phyloP scores from a whole-genome alignment of 2,888 invertebrate genomes.

The Arrhopalites spinosus region DNA sequence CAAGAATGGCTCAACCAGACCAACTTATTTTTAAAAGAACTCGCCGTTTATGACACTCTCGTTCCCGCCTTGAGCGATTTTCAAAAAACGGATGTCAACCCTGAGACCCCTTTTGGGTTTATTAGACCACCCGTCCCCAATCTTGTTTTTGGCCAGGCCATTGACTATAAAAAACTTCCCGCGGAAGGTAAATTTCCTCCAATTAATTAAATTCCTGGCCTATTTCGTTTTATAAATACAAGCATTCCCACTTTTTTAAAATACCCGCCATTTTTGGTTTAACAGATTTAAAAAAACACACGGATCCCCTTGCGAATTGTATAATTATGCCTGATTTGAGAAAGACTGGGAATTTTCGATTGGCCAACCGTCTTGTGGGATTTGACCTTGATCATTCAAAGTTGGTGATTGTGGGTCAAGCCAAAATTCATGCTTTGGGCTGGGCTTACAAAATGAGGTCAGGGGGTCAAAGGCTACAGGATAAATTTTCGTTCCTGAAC shows the following conservation, averaged over 20 bases:
- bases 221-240: neutral
- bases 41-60: slow-evolving; percentile 34
- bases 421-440: slow-evolving; percentile 17
- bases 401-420: slow-evolving; percentile 22
- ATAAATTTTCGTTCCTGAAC: slow-evolving; percentile 21
- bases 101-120: neutral
- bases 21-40: slow-evolving; percentile 46
- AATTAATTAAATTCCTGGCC: neutral
- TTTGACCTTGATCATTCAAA: slow-evolving; percentile 25
- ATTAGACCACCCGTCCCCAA: neutral
- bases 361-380: slow-evolving; percentile 27
- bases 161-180: neutral
- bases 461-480: neutral
- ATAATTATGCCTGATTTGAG: slow-evolving; percentile 28
- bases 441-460: slow-evolving; percentile 25
- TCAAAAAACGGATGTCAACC: slow-evolving; percentile 11
- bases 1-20: slow-evolving; percentile 36
- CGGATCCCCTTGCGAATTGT: slow-evolving; percentile 6
- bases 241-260: neutral
- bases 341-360: slow-evolving; percentile 1
- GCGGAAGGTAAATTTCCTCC: neutral
- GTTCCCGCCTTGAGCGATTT: slow-evolving; percentile 37
- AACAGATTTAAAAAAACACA: neutral
- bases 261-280: no score
- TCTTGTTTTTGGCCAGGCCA: neutral